A percentile compares a stretch with the other conserved stretches of the same genome.
Conservation (phyloP, 2,888 invertebrate species). For the Cremastinae sp. region DNA sequence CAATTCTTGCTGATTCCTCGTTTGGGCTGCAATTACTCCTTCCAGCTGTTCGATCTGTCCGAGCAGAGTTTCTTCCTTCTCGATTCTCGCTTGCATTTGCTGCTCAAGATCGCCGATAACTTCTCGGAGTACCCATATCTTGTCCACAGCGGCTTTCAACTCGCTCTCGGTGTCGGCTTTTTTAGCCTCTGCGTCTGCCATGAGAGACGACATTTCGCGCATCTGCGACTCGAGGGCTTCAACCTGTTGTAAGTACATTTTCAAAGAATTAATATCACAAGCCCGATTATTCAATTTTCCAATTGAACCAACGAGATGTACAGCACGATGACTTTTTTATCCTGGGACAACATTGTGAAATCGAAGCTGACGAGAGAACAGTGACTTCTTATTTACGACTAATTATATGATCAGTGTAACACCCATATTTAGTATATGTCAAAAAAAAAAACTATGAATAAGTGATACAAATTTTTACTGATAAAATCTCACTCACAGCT, state of each 20-base stretch:
- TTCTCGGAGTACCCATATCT: constrained; percentile 88
- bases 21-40: constrained; percentile 83
- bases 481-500: constrained; percentile 74
- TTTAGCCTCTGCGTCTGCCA: constrained; percentile 84
- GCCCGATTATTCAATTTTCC: constrained; percentile 55
- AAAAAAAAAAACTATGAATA: background rate
- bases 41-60: constrained; percentile 83
- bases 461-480: background rate
- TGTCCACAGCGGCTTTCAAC: constrained; percentile 88
- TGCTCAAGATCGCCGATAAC: constrained; percentile 89
- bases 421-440: background rate
- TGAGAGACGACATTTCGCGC: constrained; percentile 85
- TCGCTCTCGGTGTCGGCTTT: constrained; percentile 87
- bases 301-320: constrained; percentile 28
- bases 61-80: constrained; percentile 84
- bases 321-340: background rate
- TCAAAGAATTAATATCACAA: constrained; percentile 9
- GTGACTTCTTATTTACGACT: background rate
- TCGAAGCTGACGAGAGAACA: constrained; percentile 1
- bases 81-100: constrained; percentile 86
- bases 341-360: background rate
- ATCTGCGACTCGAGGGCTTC: constrained; percentile 90
- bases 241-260: constrained; percentile 82
- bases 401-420: background rate
- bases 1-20: constrained; percentile 82